phyloP scores from a whole-genome alignment of 2,797 vertebrate species.

The Paguma larvata region DNA sequence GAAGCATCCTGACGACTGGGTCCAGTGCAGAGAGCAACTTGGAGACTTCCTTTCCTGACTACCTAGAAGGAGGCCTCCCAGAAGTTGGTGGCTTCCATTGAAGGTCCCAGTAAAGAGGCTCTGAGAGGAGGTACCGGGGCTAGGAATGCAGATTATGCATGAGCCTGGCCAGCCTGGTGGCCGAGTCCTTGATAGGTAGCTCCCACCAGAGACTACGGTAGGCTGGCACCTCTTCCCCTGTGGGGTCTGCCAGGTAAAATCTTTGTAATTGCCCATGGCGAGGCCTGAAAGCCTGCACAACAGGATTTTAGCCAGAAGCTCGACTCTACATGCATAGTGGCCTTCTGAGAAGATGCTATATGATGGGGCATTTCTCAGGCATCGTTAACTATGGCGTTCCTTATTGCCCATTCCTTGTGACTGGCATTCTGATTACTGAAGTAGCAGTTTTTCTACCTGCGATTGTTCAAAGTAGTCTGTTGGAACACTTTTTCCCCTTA shows the following conservation, averaged over 20 bases:
- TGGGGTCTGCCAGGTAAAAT: no score
- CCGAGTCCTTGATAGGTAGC: not conserved
- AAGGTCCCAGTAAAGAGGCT: not conserved
- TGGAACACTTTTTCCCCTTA: no score
- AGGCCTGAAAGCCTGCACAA: not conserved
- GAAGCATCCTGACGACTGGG: not conserved
- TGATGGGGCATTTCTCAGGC: not conserved
- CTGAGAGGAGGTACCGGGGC: not conserved
- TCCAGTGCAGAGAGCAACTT: not conserved
- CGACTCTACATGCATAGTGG: fast-evolving
- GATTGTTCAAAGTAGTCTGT: not conserved
- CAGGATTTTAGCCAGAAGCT: not conserved
- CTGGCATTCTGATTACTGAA: not conserved
- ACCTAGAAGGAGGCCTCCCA: not conserved
- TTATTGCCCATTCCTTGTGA: not conserved
- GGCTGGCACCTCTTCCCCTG: not conserved
- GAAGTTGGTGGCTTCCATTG: not conserved
- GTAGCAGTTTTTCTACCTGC: not conserved
- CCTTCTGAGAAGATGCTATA: not conserved
- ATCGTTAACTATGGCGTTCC: no score
- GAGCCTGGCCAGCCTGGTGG: no score
- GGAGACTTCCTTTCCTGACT: fast-evolving
- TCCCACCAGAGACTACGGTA: fast-evolving
- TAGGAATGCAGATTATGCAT: fast-evolving
- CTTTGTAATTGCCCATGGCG: not conserved